phyloP scores from a whole-genome alignment of 2,888 invertebrate species.

The Smittia aterrima region DNA sequence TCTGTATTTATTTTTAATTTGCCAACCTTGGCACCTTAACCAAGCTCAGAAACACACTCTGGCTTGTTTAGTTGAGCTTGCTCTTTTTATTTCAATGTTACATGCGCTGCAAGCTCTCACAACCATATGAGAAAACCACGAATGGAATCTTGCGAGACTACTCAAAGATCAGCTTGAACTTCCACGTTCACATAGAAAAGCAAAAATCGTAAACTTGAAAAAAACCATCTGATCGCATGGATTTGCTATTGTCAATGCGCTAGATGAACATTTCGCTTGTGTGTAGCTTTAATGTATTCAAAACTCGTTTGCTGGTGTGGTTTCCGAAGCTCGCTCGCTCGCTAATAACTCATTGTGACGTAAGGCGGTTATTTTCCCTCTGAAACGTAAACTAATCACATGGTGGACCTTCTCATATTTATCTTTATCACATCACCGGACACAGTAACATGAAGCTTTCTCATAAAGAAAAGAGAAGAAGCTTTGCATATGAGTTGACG shows the following conservation, averaged over 20 bases:
- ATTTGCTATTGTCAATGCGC: constrained; percentile 6
- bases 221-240: constrained; percentile 2
- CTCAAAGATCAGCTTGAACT: constrained; percentile 11
- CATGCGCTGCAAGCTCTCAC: background rate
- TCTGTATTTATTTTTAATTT: constrained; percentile 34
- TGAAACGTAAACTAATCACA: constrained; percentile 1
- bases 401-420: background rate
- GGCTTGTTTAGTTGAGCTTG: constrained; percentile 11
- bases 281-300: background rate
- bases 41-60: constrained; percentile 3
- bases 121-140: background rate
- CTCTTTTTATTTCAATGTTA: constrained; percentile 26
- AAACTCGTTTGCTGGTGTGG: background rate
- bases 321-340: constrained; percentile 1
- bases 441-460: background rate
- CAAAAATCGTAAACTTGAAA: background rate
- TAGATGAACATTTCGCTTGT: background rate
- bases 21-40: constrained; percentile 38
- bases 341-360: constrained; percentile 25
- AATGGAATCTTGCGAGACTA: background rate
- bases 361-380: background rate
- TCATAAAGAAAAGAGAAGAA: too few relatives aligned
- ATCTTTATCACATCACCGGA: background rate
- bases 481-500: background rate
- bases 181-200: constrained; percentile 15